A percentile compares a stretch with the other conserved stretches of the same genome.
Evolutionary conservation across 1,140 invertebrate genomes (phyloP).

Genomic region (Telenomus remus): DNA sequence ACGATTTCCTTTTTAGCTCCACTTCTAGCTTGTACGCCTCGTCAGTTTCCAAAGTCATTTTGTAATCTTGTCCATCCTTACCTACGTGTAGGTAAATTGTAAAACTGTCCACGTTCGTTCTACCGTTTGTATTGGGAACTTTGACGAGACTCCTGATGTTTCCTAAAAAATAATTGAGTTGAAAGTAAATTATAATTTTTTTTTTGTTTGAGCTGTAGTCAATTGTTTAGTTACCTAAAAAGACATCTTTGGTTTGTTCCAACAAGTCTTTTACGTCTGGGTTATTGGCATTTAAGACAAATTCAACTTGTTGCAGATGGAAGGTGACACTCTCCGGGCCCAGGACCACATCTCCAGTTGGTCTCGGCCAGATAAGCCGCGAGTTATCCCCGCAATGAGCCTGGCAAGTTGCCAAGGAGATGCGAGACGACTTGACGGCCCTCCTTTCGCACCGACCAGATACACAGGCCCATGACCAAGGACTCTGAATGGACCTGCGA

Average conservation of each 20-base stretch:
- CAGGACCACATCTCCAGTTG: conserved; percentile 66
- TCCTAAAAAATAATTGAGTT: too few species aligned
- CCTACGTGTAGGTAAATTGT: conserved; percentile 66
- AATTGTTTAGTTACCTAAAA: conserved; percentile 68
- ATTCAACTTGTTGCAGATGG: conserved; percentile 72
- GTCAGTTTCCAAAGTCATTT: conserved; percentile 81
- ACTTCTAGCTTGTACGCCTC: conserved; percentile 84
- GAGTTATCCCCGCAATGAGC: conserved; percentile 70
- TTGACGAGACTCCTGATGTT: conserved; percentile 68
- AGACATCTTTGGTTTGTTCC: conserved; percentile 71
- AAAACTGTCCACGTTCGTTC: conserved; percentile 66
- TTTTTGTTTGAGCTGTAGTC: too few species aligned
- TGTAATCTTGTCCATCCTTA: conserved; percentile 53
- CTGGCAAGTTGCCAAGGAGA: conserved; percentile 69
- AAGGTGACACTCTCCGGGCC: conserved; percentile 66
- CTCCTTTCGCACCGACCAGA: conserved; percentile 68
- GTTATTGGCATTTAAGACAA: conserved; percentile 71
- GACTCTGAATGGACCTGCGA: conserved; percentile 69
- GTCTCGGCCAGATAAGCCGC: conserved; percentile 72
- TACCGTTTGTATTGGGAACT: conserved; percentile 64
- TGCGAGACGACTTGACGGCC: conserved; percentile 67
- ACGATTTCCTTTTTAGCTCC: conserved; percentile 71
- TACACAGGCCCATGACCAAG: conserved; percentile 75
- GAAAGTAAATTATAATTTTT: too few species aligned
- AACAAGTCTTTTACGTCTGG: conserved; percentile 72